These are phyloP conservation scores for Athrips mouffetella DNA, from an alignment of 2,888 invertebrate genomes.

Conservation along the genomic window DNA sequence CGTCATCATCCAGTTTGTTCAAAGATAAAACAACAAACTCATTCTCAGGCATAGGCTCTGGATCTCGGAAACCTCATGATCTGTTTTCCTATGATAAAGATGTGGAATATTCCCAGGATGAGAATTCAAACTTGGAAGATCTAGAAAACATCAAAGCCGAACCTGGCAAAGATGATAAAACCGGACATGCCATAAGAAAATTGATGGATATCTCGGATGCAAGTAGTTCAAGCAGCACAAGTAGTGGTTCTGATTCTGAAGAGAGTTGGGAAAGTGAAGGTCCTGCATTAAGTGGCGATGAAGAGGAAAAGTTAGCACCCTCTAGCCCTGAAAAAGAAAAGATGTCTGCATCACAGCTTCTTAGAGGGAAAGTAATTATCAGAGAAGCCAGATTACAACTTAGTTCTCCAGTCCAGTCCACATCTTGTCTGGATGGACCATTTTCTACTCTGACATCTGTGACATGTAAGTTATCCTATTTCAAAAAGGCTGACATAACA, in stretches of 20 bases:
- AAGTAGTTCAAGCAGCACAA: constrained; percentile 66
- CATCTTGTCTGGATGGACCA: constrained; percentile 80
- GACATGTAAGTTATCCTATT: constrained; percentile 56
- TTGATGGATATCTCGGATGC: constrained; percentile 73
- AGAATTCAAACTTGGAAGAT: constrained; percentile 59
- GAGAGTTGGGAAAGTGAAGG: constrained; percentile 71
- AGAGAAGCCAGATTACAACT: constrained; percentile 83
- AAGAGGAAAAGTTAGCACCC: constrained; percentile 57
- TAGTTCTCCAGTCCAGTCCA: constrained; percentile 62
- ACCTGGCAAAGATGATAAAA: constrained; percentile 57
- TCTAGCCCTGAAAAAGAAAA: constrained; percentile 71
- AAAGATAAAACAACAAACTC: constrained; percentile 68
- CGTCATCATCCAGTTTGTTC: constrained; percentile 55
- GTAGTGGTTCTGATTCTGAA: constrained; percentile 67
- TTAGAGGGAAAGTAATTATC: constrained; percentile 82
- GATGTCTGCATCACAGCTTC: constrained; percentile 65
- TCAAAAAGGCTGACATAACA: not conserved
- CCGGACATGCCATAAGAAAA: constrained; percentile 69
- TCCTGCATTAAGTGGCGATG: constrained; percentile 57
- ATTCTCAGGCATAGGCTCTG: constrained; percentile 54
- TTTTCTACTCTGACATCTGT: constrained; percentile 75
- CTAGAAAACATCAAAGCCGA: constrained; percentile 56
- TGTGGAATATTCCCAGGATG: constrained; percentile 55
- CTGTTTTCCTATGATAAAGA: constrained; percentile 69
- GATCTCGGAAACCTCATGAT: constrained; percentile 54